Evolutionary conservation across 2,797 vertebrate genomes (phyloP).

Genomic region (Silurus aristotelis): DNA sequence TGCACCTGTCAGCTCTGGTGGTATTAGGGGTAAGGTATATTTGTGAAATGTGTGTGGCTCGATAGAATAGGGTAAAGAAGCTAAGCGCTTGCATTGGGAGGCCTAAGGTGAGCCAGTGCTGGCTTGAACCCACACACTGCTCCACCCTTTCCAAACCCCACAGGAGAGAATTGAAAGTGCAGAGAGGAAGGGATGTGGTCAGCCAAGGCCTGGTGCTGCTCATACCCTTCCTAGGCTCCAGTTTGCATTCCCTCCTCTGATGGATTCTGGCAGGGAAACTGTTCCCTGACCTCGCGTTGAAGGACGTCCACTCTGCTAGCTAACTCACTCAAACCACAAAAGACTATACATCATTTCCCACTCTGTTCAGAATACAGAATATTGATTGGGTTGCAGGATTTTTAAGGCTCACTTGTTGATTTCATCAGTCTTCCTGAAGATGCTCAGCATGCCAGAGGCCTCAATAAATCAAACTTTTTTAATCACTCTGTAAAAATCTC

Average conservation of each 20-base stretch:
- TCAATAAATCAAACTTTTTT: slow-evolving; percentile 31
- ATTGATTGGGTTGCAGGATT: slow-evolving; percentile 29
- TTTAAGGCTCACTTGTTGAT: slow-evolving; percentile 51
- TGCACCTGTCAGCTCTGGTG: slow-evolving; percentile 68
- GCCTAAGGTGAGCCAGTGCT: slow-evolving; percentile 58
- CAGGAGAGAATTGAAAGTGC: slow-evolving; percentile 43
- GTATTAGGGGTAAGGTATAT: slow-evolving; percentile 68
- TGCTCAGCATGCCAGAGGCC: slow-evolving; percentile 4
- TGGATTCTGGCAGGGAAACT: slow-evolving; percentile 68
- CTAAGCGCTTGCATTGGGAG: slow-evolving; percentile 61
- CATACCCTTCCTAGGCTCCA: slow-evolving; percentile 61
- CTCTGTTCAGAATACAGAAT: slow-evolving; percentile 32
- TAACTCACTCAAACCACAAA: slow-evolving; percentile 54
- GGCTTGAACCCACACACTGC: slow-evolving; percentile 45
- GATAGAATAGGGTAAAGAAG: slow-evolving; percentile 53
- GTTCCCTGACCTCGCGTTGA: slow-evolving; percentile 73
- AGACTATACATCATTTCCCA: slow-evolving; percentile 49
- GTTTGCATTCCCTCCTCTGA: slow-evolving; percentile 49
- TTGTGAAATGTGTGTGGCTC: slow-evolving; percentile 72
- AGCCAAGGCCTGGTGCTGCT: slow-evolving; percentile 62
- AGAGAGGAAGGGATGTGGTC: slow-evolving; percentile 55
- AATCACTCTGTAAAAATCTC: slow-evolving; percentile 6
- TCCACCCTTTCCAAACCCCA: slow-evolving; percentile 42
- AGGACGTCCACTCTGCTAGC: slow-evolving; percentile 68
- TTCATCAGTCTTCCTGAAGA: slow-evolving; percentile 29